phyloP scores from a whole-genome alignment of 2,113 vertebrate species.

The Bolborhynchus lineola region DNA sequence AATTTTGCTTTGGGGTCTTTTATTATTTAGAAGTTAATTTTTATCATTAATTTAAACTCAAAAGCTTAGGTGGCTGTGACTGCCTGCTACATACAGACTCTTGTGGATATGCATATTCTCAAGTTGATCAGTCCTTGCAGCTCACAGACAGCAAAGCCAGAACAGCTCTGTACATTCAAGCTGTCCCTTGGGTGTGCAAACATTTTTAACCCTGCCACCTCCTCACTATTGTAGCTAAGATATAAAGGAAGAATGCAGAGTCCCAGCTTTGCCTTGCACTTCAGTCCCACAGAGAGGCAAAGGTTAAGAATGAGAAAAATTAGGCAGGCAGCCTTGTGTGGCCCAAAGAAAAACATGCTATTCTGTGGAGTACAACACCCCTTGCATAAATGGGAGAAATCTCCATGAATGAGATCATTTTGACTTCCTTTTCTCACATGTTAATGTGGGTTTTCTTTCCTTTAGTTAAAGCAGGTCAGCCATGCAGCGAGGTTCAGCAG shows the following conservation, averaged over 20 bases:
- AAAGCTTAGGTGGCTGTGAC: background rate
- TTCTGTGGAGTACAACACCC: background rate
- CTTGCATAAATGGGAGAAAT: constrained; percentile 43
- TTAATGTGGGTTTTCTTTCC: constrained; percentile 41
- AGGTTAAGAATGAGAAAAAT: constrained; percentile 72
- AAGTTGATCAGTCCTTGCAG: background rate
- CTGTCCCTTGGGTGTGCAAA: constrained; percentile 17
- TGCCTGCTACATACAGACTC: background rate
- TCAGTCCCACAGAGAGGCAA: constrained; percentile 36
- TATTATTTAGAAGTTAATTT: constrained; percentile 63
- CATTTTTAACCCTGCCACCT: constrained; percentile 32
- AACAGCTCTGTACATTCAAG: background rate
- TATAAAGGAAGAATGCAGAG: constrained; percentile 10
- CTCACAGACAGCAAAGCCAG: background rate
- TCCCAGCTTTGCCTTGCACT: constrained; percentile 31
- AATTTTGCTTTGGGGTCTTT: constrained; percentile 58
- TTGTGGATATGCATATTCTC: background rate
- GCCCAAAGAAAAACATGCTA: constrained; percentile 35
- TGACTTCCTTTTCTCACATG: constrained; percentile 65
- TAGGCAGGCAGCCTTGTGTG: constrained; percentile 55
- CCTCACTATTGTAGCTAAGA: constrained; percentile 1
- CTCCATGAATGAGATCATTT: constrained; percentile 66
- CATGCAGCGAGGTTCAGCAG: constrained; percentile 10
- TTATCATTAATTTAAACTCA: constrained; percentile 33
- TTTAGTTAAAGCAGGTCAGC: constrained; percentile 62